Conservation (phyloP, 2,888 invertebrate species). For the Rhimphoctona megacephalus region DNA sequence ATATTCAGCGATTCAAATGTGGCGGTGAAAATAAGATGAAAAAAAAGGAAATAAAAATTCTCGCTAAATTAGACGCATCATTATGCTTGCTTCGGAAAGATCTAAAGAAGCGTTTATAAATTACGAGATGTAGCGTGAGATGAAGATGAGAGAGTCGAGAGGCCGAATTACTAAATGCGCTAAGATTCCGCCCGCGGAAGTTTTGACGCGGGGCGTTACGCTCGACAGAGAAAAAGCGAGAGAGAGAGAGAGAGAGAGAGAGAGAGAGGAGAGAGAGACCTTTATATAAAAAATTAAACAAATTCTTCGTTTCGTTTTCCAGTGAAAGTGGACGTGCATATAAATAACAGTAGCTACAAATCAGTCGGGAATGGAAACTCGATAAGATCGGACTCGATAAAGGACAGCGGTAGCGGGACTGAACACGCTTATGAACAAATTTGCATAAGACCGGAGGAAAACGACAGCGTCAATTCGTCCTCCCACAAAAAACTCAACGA, state of each 20-base stretch:
- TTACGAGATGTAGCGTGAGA: constrained; percentile 29
- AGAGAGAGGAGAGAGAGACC: background rate
- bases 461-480: constrained; percentile 75
- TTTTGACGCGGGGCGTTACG: constrained; percentile 26
- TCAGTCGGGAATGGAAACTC: constrained; percentile 80
- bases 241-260: background rate
- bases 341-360: constrained; percentile 80
- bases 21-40: background rate
- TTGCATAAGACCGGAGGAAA: constrained; percentile 79
- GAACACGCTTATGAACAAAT: constrained; percentile 84
- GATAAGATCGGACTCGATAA: constrained; percentile 77
- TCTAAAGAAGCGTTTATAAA: constrained; percentile 3
- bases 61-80: constrained; percentile 51
- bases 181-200: constrained; percentile 41
- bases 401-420: constrained; percentile 75
- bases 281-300: constrained; percentile 14
- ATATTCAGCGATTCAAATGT: background rate
- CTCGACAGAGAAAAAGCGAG: constrained; percentile 7
- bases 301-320: constrained; percentile 71
- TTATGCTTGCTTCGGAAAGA: constrained; percentile 26
- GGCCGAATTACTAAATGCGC: constrained; percentile 38
- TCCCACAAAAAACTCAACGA: constrained; percentile 77
- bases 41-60: constrained; percentile 16
- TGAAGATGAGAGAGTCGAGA: constrained; percentile 25
- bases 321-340: constrained; percentile 95